Evolutionary conservation across 2,888 invertebrate species (phyloP), one percentile per base, ranked within the genome.

Genomic region (Protula sp.): DNA sequence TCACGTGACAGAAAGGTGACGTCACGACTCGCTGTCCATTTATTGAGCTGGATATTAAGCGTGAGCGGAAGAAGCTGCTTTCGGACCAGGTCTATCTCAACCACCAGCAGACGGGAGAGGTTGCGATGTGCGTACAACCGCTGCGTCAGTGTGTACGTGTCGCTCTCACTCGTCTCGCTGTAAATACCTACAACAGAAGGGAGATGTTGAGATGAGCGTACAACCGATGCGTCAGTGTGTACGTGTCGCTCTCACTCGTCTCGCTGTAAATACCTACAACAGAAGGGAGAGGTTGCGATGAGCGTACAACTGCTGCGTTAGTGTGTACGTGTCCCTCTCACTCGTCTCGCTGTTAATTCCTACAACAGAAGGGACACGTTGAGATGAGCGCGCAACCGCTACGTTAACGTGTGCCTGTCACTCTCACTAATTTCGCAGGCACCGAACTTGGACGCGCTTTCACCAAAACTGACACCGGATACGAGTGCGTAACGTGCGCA

Each of bases 341-440:
- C 29, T 30, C 19, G 47, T 38, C 55, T 69, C 67, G 24, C 53
- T 60, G 59, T 67, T 67, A 22, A 66, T 58, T 45, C 68, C 68
- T 68, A 27, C 3, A 80, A 58, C 24, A 79, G 67, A 22, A 69
- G 59, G 0, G 67, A 67, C 26, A 74, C 48, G 1, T 59, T 63
- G 3, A 78, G 70, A 62, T 80, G 79, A 27, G 78, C 80, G 55
- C 75, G 80, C 30, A 73, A 66, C 45, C 69, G 64, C 54, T 77
- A 65, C 22, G 68, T 69, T 1, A 80, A 57, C 0, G 26, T 65
- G 59, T 73, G 72, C 1, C 14, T n/a, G 24, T 57, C 47, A 30
- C 57, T 53, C 3, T n/a, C 30, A 3, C 29, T 30, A 14, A 50
- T 38, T 54, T 69, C 67, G 24, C 53, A 58, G 59, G 38, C 52